Conservation (phyloP, 2,888 invertebrate genomes). For the Spatulosminthurus flaviceps region DNA sequence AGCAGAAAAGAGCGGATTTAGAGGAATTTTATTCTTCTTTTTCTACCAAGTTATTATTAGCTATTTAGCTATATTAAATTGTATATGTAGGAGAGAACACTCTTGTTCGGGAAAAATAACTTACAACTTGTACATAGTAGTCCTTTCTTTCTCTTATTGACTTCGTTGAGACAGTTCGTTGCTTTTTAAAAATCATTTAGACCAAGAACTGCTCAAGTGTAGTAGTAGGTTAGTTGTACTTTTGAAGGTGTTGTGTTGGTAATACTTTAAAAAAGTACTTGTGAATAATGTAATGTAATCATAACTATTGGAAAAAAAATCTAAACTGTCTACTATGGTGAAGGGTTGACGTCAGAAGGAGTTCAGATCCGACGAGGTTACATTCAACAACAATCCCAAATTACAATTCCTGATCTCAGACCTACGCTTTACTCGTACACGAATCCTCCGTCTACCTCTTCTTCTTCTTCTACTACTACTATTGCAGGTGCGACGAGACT, state of each 20-base stretch:
- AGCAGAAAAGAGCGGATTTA: slow-evolving; percentile 7
- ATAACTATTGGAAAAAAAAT: slow-evolving; percentile 11
- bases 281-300: background rate
- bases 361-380: slow-evolving; percentile 62
- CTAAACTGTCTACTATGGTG: slow-evolving; percentile 48
- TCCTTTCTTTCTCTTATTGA: too few species aligned
- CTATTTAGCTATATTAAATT: too few species aligned
- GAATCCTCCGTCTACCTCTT: slow-evolving; percentile 60
- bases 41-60: too few species aligned
- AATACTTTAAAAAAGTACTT: slow-evolving; percentile 1
- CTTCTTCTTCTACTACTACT: slow-evolving; percentile 50
- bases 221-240: background rate
- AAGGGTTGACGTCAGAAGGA: slow-evolving; percentile 63
- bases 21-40: background rate
- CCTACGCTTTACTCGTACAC: slow-evolving; percentile 64
- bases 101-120: too few species aligned
- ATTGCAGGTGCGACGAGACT: slow-evolving; percentile 57
- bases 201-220: too few species aligned
- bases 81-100: too few species aligned
- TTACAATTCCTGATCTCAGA: slow-evolving; percentile 64
- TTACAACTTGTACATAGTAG: too few species aligned
- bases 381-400: slow-evolving; percentile 59
- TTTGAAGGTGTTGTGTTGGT: slow-evolving; percentile 2
- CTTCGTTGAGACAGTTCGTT: too few species aligned
- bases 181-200: too few species aligned